Conservation (phyloP, 2,797 vertebrate genomes). For the Pseudocheirus occidentalis region DNA sequence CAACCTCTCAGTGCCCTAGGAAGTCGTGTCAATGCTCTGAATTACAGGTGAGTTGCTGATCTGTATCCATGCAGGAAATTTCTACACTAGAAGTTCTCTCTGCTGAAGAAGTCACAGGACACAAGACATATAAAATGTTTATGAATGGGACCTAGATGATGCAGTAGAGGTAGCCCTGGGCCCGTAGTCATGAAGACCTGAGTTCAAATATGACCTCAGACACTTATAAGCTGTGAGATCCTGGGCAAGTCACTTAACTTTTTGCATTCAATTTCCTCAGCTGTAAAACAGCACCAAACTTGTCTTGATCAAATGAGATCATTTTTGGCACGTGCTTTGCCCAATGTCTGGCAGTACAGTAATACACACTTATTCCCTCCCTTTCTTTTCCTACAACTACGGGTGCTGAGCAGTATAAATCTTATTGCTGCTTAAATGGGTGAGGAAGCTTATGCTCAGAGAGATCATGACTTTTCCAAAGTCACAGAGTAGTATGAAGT, state of each 20-base stretch:
- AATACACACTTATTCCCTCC: not conserved
- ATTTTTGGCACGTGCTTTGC: not conserved
- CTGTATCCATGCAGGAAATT: not conserved
- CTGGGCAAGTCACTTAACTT: not conserved
- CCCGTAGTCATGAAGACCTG: not conserved
- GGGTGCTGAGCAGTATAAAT: not conserved
- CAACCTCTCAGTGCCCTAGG: not conserved
- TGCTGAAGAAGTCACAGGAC: not conserved
- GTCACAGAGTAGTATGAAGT: not conserved
- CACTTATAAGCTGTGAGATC: not conserved
- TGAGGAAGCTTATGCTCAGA: not conserved
- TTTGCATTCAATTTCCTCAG: not conserved
- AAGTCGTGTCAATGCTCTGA: not conserved
- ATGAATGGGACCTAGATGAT: not conserved
- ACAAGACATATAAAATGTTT: not conserved
- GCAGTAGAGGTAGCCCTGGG: not conserved
- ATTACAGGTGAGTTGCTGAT: not conserved
- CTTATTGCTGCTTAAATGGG: not conserved
- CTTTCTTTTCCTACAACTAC: not conserved
- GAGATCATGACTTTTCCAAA: not conserved
- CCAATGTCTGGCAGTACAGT: not conserved
- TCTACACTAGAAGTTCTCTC: not conserved
- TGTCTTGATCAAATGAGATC: not conserved
- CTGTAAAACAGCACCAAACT: not conserved
- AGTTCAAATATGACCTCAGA: not conserved